These are phyloP conservation scores for Zaprionus capensis DNA, from an alignment of 1,140 invertebrate genomes.

Conservation along the genomic window DNA sequence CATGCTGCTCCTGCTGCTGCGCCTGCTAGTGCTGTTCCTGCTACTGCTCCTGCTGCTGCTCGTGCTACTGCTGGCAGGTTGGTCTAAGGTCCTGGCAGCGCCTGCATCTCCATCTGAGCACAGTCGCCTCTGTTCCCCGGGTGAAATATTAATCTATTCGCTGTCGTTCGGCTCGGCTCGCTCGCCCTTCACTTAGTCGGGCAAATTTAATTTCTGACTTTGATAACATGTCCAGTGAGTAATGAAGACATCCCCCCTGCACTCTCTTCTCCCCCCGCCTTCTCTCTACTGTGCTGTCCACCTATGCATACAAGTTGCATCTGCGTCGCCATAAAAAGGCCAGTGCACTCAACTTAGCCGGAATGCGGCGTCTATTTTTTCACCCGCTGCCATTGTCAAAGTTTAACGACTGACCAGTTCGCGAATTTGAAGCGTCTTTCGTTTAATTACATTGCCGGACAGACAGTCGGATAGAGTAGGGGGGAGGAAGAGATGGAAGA, in stretches of 20 bases:
- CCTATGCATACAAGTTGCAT: not conserved
- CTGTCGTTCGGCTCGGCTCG: not conserved
- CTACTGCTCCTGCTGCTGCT: not conserved
- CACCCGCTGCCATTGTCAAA: constrained; percentile 47
- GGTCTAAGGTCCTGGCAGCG: not conserved
- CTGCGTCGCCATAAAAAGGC: constrained; percentile 8
- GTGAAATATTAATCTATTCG: constrained; percentile 24
- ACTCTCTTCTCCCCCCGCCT: not conserved
- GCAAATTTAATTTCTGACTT: constrained; percentile 30
- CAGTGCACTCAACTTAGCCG: constrained; percentile 1
- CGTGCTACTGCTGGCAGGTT: not conserved
- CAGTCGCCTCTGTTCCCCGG: not conserved
- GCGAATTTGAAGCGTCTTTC: constrained; percentile 63
- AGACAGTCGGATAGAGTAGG: not conserved
- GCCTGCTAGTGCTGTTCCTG: not conserved
- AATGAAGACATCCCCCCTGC: constrained; percentile 10
- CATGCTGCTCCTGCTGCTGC: constrained; percentile 3
- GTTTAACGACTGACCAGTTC: constrained; percentile 52
- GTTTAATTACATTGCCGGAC: constrained; percentile 57
- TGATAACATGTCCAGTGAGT: constrained; percentile 26
- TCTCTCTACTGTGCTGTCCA: not conserved
- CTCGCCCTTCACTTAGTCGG: not conserved
- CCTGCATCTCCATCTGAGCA: constrained; percentile 3
- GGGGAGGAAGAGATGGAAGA: not conserved
- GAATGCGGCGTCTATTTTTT: not conserved